These are phyloP conservation scores for Dexiosoma caninum DNA, from an alignment of 2,888 invertebrate genomes.

Conservation along the genomic window DNA sequence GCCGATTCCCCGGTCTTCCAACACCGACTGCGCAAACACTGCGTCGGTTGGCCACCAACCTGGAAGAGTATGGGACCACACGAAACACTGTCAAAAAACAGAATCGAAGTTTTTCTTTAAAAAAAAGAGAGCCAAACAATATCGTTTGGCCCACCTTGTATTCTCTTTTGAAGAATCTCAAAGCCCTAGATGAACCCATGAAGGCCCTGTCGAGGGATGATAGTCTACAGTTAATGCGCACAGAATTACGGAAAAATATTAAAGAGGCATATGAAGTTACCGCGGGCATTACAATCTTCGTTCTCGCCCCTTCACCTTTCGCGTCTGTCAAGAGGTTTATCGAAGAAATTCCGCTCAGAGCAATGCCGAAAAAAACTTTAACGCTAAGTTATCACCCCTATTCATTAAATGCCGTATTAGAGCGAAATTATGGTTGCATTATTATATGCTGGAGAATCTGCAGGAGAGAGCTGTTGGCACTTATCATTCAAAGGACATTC, in stretches of 20 bases:
- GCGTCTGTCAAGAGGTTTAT: slow-evolving; percentile 30
- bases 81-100: no score
- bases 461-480: not conserved
- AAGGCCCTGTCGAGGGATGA: not conserved
- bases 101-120: no score
- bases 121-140: slow-evolving; percentile 27
- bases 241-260: slow-evolving; percentile 5
- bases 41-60: no score
- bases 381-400: not conserved
- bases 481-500: not conserved
- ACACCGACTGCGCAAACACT: no score
- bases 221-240: not conserved
- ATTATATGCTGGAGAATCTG: not conserved
- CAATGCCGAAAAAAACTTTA: not conserved
- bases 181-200: no score
- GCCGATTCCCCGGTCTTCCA: no score
- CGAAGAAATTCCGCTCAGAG: slow-evolving; percentile 34
- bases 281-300: slow-evolving; percentile 34
- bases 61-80: no score
- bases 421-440: not conserved
- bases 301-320: not conserved
- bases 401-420: not conserved
- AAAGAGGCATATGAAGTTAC: slow-evolving; percentile 10
- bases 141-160: slow-evolving; percentile 28
- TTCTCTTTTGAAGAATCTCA: slow-evolving; percentile 10